Percentiles rank a stretch among this genome's conserved stretches.
Conservation (phyloP, 2,113 vertebrate genomes). For the Python bivittatus region DNA sequence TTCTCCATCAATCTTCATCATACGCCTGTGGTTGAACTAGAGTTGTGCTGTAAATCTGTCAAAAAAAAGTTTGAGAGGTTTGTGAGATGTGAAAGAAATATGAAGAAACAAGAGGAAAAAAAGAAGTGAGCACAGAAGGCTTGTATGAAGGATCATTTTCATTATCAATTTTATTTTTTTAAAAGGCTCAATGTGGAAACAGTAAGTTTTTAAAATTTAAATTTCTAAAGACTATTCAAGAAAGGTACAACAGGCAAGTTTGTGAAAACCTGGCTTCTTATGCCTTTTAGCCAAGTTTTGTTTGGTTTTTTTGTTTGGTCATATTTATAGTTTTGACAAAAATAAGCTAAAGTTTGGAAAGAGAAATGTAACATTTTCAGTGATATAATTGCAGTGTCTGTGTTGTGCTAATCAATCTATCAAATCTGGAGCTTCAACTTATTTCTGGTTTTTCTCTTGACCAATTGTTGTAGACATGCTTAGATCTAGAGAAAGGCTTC, state of each 20-base stretch:
- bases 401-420: not conserved
- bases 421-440: not conserved
- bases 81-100: not conserved
- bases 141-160: no score
- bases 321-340: not conserved
- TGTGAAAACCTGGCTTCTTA: not conserved
- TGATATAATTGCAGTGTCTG: not conserved
- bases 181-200: no score
- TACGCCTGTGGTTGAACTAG: not conserved
- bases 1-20: not conserved
- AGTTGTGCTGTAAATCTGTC: no score
- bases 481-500: not conserved
- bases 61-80: not conserved
- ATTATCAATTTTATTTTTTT: no score
- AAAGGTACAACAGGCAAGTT: not conserved
- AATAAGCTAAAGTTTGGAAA: not conserved
- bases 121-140: no score
- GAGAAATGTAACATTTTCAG: not conserved
- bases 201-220: not conserved
- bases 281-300: not conserved
- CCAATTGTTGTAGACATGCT: not conserved
- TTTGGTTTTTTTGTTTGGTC: not conserved
- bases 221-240: not conserved
- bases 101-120: not conserved
- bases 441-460: not conserved